phyloP scores from a whole-genome alignment of 2,113 vertebrate genomes.

The Fregetta grallaria region DNA sequence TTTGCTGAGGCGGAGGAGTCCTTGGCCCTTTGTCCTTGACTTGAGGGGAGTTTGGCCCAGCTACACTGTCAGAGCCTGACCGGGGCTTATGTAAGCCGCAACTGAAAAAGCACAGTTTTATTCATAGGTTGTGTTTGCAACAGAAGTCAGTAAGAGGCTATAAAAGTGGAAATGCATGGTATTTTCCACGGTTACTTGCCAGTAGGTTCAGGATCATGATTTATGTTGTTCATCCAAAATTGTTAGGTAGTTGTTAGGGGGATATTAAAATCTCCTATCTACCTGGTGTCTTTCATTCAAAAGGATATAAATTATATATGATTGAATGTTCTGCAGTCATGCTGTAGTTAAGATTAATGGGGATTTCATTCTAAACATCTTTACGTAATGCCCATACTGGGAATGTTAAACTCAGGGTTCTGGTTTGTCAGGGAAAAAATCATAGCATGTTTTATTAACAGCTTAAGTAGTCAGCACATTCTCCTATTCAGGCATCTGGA shows the following conservation, averaged over 20 bases:
- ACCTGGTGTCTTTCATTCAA: not conserved
- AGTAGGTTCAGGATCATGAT: not conserved
- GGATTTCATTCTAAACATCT: not conserved
- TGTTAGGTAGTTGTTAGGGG: not conserved
- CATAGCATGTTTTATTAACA: conserved; percentile 43
- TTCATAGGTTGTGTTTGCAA: not conserved
- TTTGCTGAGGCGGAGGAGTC: too few relatives aligned
- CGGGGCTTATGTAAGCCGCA: not conserved
- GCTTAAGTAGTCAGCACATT: conserved; percentile 36
- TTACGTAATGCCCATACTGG: conserved; percentile 4
- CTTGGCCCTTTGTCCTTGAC: not conserved
- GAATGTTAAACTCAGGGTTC: not conserved
- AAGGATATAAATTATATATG: not conserved
- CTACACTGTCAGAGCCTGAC: not conserved
- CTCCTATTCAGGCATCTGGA: conserved; percentile 49
- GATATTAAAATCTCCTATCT: not conserved
- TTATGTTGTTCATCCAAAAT: not conserved
- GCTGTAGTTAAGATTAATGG: not conserved
- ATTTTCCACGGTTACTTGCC: not conserved
- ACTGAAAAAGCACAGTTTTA: not conserved
- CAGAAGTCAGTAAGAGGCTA: not conserved
- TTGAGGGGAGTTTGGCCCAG: too few relatives aligned
- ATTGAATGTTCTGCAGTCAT: not conserved
- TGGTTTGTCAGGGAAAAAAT: conserved; percentile 19
- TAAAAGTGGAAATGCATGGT: not conserved